These are phyloP conservation scores for Phyllostomus discolor DNA, from an alignment of 2,113 vertebrate genomes.

Conservation along the genomic window DNA sequence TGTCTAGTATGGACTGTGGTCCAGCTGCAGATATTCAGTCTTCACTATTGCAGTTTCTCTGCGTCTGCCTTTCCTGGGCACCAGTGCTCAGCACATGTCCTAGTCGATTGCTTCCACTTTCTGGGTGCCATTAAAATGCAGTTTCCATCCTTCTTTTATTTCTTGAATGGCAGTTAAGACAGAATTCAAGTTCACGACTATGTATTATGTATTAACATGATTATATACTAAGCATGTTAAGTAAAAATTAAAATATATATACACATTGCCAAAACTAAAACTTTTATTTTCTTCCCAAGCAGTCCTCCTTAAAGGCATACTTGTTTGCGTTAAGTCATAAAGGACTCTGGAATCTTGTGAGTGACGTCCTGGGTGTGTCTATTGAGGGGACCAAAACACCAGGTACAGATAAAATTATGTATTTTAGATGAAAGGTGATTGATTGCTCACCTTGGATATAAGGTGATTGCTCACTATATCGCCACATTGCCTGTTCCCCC, in stretches of 20 bases:
- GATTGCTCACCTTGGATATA: neutral
- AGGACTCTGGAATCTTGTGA: neutral
- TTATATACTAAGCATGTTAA: neutral
- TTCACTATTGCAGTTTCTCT: neutral
- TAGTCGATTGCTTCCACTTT: neutral
- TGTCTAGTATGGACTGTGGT: rapidly evolving
- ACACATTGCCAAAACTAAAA: neutral
- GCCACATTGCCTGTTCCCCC: neutral
- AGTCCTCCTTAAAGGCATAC: neutral
- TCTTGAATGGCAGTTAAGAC: neutral
- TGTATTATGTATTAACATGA: neutral
- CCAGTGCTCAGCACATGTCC: rapidly evolving
- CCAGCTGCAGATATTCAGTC: neutral
- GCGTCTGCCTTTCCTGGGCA: neutral
- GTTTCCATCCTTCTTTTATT: neutral
- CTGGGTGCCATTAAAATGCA: neutral
- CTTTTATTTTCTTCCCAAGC: neutral
- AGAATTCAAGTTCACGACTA: neutral
- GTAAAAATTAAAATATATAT: neutral
- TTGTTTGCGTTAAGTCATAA: neutral
- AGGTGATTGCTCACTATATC: neutral
- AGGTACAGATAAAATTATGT: neutral
- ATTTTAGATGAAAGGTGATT: neutral
- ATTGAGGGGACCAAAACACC: too few species aligned
- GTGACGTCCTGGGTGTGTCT: neutral